These are phyloP conservation scores for Parnassius apollo DNA, from an alignment of 2,888 invertebrate species.

Conservation along the genomic window DNA sequence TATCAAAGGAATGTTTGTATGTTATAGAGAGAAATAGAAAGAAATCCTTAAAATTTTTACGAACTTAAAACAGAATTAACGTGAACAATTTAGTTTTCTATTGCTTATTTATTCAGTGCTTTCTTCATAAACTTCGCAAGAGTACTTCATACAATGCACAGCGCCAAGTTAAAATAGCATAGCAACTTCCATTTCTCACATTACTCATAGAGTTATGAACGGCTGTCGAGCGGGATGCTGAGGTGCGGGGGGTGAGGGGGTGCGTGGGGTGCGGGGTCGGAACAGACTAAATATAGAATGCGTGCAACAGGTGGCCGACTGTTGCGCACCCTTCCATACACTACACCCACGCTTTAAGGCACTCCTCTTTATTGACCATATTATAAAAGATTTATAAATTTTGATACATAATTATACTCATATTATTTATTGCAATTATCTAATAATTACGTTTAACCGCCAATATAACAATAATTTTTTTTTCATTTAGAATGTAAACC, in stretches of 20 bases:
- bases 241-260: constrained; percentile 38
- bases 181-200: constrained; percentile 52
- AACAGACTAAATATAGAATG: constrained; percentile 62
- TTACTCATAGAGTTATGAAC: constrained; percentile 76
- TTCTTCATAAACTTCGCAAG: too few relatives aligned
- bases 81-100: too few relatives aligned
- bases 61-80: too few relatives aligned
- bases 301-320: constrained; percentile 71
- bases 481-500: too few relatives aligned
- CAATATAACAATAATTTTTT: too few relatives aligned
- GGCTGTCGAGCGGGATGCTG: constrained; percentile 49
- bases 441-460: too few relatives aligned
- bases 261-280: constrained; percentile 33
- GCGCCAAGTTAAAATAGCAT: constrained; percentile 25
- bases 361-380: constrained; percentile 28
- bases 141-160: constrained; percentile 7
- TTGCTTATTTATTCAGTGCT: too few relatives aligned
- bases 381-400: not conserved
- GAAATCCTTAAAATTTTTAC: too few relatives aligned
- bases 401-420: too few relatives aligned
- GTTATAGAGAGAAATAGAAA: too few relatives aligned
- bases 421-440: too few relatives aligned
- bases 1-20: too few relatives aligned
- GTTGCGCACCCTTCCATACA: constrained; percentile 47
- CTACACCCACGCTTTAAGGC: constrained; percentile 36